Base-by-base conservation (phyloP, 2,888 invertebrate genomes). In the Eristalis pertinax region DNA sequence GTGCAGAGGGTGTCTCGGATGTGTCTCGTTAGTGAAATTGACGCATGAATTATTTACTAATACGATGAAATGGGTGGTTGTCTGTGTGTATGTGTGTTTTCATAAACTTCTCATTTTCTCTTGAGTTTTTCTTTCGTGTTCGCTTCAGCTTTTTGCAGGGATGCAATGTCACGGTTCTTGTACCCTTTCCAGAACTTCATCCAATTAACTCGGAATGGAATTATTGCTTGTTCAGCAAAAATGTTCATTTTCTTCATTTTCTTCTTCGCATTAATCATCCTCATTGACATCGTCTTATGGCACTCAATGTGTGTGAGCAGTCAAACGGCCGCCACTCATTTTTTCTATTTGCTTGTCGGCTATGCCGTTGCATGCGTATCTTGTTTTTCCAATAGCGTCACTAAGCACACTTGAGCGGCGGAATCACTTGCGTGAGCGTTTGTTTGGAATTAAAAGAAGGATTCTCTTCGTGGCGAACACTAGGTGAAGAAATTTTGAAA, bases 31-130 rank as follows among this genome's bases (percentile, higher is more conserved):
- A 87, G 87, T 84, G 68, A 84, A 87, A 84, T 87, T 87, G 87
- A 87, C 79, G 87, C 87, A 87, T 87, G 87, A 84, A 83, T 84
- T 87, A 87, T 84, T 87, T 87, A 87, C 87, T 84, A 79, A 87
- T 84, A 83, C 72, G 76, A 69, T 63, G 68, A 87, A 79, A 87
- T 76, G 72, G 77, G 73, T 50, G 70, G 70, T 22, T 50, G 50
- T 19, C 68, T 74, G 32, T 43, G 72, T 60, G 35, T 38, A 19
- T 68, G 19, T 75, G 79, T 81, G 77, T 32, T 19, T 10, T 74
- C 82, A 78, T 75, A 78, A 82, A 68, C 74, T 79, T 74, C 77
- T 58, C 22, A 64, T 70, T 69, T 70, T 35, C 24, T 70, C 62
- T 60, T 22, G n/a, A 67, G 65, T 60, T 73, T 32, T 56, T 80